A percentile compares a stretch with the other conserved stretches of the same genome.
Evolutionary conservation across 2,888 invertebrate genomes (phyloP).

Genomic region (Orthosia cruda): DNA sequence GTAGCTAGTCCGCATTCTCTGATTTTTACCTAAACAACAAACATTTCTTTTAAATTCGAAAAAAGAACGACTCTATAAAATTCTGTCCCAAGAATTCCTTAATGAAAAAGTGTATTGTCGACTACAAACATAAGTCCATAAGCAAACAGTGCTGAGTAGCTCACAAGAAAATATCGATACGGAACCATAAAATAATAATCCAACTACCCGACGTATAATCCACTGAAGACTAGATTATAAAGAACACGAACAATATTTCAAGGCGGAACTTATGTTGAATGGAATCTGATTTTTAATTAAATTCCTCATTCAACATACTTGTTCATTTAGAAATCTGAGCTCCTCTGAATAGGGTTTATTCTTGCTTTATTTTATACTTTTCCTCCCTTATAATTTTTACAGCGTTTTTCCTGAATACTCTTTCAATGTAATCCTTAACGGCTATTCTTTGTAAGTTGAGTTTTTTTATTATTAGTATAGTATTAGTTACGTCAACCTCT

Average conservation of each 20-base stretch:
- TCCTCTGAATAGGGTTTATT: slow-evolving; percentile 55
- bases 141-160: slow-evolving; percentile 8
- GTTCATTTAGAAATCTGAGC: slow-evolving; percentile 65
- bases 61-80: not conserved
- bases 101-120: slow-evolving; percentile 7
- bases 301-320: slow-evolving; percentile 66
- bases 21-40: too few relatives aligned
- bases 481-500: slow-evolving; percentile 19
- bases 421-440: slow-evolving; percentile 38
- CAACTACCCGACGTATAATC: slow-evolving; percentile 16
- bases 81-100: not conserved
- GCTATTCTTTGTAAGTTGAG: slow-evolving; percentile 24
- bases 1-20: not conserved
- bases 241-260: slow-evolving; percentile 57
- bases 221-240: slow-evolving; percentile 35
- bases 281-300: slow-evolving; percentile 69
- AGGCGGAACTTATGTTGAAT: slow-evolving; percentile 58
- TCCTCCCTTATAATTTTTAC: slow-evolving; percentile 28
- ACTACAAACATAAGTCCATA: slow-evolving; percentile 15
- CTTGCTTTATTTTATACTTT: slow-evolving; percentile 59
- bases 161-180: slow-evolving; percentile 38
- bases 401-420: slow-evolving; percentile 28
- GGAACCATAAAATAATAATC: slow-evolving; percentile 28
- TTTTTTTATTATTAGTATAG: too few relatives aligned
- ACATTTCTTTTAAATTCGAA: not conserved